Percentiles rank a stretch among this genome's conserved stretches.
Evolutionary conservation across 2,888 invertebrate genomes (phyloP).

Genomic region (Hecatera dysodea): DNA sequence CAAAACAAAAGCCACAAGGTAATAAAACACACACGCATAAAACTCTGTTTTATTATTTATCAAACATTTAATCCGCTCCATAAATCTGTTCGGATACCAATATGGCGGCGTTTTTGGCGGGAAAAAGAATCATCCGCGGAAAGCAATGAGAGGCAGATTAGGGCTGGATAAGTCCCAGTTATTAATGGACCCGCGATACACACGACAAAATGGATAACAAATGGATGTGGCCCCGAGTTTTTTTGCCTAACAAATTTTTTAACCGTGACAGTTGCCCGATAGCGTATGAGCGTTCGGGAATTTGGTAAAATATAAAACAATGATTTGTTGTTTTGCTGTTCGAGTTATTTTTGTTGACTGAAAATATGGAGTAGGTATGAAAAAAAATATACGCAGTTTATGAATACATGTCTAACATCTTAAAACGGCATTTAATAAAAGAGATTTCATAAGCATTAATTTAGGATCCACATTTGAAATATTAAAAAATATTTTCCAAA

Average conservation of each 20-base stretch:
- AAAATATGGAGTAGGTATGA: neutral
- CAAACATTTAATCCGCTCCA: slow-evolving; percentile 82
- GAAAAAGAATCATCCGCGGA: slow-evolving; percentile 89
- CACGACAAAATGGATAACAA: slow-evolving; percentile 85
- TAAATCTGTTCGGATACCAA: slow-evolving; percentile 85
- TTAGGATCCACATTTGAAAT: too few relatives aligned
- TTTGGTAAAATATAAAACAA: slow-evolving; percentile 42
- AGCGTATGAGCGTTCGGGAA: slow-evolving; percentile 60
- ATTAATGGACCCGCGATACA: slow-evolving; percentile 90
- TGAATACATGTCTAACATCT: too few relatives aligned
- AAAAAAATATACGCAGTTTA: neutral
- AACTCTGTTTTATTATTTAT: slow-evolving; percentile 68
- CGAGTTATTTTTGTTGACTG: slow-evolving; percentile 14
- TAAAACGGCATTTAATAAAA: too few relatives aligned
- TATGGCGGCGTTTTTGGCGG: slow-evolving; percentile 86
- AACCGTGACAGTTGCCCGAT: slow-evolving; percentile 65
- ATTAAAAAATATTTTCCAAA: too few relatives aligned
- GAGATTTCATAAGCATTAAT: too few relatives aligned
- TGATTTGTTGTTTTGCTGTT: slow-evolving; percentile 34
- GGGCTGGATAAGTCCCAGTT: slow-evolving; percentile 87
- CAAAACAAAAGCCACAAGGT: slow-evolving; percentile 33
- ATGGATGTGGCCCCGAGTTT: slow-evolving; percentile 78
- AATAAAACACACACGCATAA: slow-evolving; percentile 51
- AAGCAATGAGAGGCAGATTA: slow-evolving; percentile 90
- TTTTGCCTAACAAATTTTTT: slow-evolving; percentile 70